Evolutionary conservation across 2,888 invertebrate species (phyloP), one percentile per base, ranked within the genome.

Genomic region (Hirtodrosophila alboralis): DNA sequence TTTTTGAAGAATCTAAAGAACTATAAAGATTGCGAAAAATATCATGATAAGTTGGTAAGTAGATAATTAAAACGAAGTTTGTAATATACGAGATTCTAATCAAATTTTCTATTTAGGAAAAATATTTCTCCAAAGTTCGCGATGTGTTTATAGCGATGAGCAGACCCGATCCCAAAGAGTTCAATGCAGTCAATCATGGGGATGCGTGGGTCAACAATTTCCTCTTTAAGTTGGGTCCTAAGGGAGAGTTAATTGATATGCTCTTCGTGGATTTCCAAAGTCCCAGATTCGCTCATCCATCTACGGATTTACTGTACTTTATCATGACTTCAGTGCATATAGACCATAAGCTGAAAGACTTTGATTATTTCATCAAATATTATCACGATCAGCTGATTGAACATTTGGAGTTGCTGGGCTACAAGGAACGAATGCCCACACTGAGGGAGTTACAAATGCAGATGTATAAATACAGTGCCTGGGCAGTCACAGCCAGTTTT

Each of bases 181-280:
- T 89, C 2, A 86, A 80, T 73, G 85, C 78, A 0, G 30, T 90
- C 0, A 76, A 66, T 43, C 89, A 90, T 53, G 90, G 90, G 0
- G 89, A 88, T 49, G 80, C 75, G 16, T 88, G 88, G 88, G 68
- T 74, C 12, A 88, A 88, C 36, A 89, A 89, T 54, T 52, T 89
- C 2, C 83, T 89, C 23, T 90, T 90, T 23, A 79, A 87, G 27
- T 59, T 78, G 14, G 70, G 66, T 16, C 27, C 59, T 1, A 75
- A 84, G 12, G 81, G 76, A 2, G 69, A 79, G n/a, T 7, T 80
- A 1, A 31, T 61, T 1, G 87, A 90, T n/a, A 75, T 86, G 31
- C 12, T 80, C 0, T 86, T 87, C 36, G 86, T 90, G 14, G 90
- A 90, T 31, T 88, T 87, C 38, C 90, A 90, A 66, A 73, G 85